These are phyloP conservation scores for Drosophila takahashii DNA, from an alignment of 1,140 invertebrate species.

Conservation along the genomic window DNA sequence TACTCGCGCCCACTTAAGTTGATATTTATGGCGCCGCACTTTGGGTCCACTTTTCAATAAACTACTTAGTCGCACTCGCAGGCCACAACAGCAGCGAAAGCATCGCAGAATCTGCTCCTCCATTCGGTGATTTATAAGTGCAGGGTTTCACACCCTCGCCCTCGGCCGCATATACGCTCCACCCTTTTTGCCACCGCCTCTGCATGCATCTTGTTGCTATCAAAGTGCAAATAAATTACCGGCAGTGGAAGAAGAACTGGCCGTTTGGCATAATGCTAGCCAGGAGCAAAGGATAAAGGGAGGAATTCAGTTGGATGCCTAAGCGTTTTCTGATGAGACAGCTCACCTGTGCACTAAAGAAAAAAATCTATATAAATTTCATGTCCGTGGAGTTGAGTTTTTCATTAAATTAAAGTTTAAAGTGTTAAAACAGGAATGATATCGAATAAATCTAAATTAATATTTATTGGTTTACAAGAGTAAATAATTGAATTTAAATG, in stretches of 20 bases:
- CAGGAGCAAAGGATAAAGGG: constrained; percentile 1
- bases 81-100: constrained; percentile 37
- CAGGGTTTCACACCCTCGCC: constrained; percentile 6
- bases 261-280: constrained; percentile 39
- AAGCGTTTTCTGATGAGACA: constrained; percentile 75
- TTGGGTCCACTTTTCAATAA: constrained; percentile 74
- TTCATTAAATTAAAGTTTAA: neutral
- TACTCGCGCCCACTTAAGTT: constrained; percentile 31
- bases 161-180: neutral
- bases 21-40: constrained; percentile 47
- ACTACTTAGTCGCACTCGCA: constrained; percentile 68
- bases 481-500: too few relatives aligned
- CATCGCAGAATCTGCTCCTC: constrained; percentile 51
- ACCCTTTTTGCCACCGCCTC: neutral
- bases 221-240: constrained; percentile 81
- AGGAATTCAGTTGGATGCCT: constrained; percentile 24
- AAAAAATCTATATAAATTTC: neutral
- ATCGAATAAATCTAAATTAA: neutral
- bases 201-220: constrained; percentile 78
- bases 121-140: constrained; percentile 67
- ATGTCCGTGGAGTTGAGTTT: neutral
- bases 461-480: too few relatives aligned
- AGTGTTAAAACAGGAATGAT: neutral
- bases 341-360: constrained; percentile 29
- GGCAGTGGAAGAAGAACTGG: constrained; percentile 35